Evolutionary conservation across 2,888 invertebrate genomes (phyloP).

Genomic region (Diarsia dahlii): DNA sequence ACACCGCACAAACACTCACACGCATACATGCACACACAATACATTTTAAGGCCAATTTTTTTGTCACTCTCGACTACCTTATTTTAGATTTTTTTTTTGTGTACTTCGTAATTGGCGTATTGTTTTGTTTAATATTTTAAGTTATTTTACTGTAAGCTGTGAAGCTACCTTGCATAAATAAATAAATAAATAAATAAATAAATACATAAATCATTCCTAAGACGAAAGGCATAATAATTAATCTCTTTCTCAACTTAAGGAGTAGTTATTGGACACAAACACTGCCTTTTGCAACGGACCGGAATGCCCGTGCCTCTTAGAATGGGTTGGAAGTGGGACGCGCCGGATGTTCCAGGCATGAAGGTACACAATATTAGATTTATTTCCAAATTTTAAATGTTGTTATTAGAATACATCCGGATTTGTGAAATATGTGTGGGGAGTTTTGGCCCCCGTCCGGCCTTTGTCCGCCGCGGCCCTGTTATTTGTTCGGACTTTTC

Average conservation of each 20-base stretch:
- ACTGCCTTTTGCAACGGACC: constrained; percentile 86
- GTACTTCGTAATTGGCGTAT: too few relatives aligned
- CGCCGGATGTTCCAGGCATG: constrained; percentile 80
- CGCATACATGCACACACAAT: too few relatives aligned
- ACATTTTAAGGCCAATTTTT: too few relatives aligned
- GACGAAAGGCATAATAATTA: not conserved
- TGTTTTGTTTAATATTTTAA: too few relatives aligned
- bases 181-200: too few relatives aligned
- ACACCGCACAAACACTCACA: too few relatives aligned
- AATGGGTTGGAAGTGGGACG: constrained; percentile 93
- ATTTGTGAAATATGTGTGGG: not conserved
- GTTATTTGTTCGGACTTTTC: not conserved
- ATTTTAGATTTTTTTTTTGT: too few relatives aligned
- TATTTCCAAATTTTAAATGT: not conserved
- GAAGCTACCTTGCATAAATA: too few relatives aligned
- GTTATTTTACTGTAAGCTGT: too few relatives aligned
- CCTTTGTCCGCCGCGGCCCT: not conserved
- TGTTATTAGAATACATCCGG: too few relatives aligned
- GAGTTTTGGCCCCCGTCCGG: not conserved
- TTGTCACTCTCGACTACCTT: too few relatives aligned
- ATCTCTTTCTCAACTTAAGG: constrained; percentile 71
- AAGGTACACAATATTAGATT: constrained; percentile 72
- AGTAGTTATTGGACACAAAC: constrained; percentile 89
- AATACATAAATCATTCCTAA: not conserved
- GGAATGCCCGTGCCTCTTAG: constrained; percentile 90